Percentiles rank a stretch among this genome's conserved stretches.
phyloP scores from a whole-genome alignment of 2,113 vertebrate genomes.

The Myrmecophaga tridactyla region DNA sequence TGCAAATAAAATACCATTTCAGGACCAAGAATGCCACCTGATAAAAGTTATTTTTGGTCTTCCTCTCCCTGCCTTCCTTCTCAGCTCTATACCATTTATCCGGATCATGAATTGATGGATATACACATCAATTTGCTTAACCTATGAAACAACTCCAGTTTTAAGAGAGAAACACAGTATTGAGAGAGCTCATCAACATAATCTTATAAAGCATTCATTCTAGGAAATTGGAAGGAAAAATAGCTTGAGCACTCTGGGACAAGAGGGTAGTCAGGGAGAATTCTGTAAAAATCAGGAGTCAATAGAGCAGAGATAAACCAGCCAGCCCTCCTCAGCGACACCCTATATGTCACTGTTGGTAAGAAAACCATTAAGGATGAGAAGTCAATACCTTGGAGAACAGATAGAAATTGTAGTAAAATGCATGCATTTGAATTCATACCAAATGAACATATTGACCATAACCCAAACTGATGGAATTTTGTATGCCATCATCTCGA shows the following conservation, averaged over 20 bases:
- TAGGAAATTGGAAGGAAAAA: not conserved
- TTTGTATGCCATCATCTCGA: not conserved
- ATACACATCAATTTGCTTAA: not conserved
- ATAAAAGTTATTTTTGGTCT: not conserved
- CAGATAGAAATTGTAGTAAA: not conserved
- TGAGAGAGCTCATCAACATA: not conserved
- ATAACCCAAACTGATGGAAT: not conserved
- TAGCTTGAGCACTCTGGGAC: not conserved
- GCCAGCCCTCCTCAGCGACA: not conserved
- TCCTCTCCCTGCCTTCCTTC: not conserved
- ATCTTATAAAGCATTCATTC: not conserved
- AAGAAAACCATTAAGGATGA: not conserved
- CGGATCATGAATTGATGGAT: not conserved
- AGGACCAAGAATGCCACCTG: not conserved
- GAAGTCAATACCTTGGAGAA: not conserved
- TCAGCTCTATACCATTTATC: not conserved
- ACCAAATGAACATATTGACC: not conserved
- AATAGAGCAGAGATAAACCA: not conserved
- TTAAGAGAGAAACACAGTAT: not conserved
- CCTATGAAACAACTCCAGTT: not conserved
- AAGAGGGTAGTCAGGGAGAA: not conserved
- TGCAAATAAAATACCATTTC: not conserved
- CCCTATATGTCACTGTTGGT: not conserved
- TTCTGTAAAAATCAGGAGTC: not conserved
- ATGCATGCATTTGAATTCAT: not conserved